Percentiles rank a stretch among this genome's conserved stretches.
Conservation (phyloP, 2,113 vertebrate genomes). For the Scolopax mira region DNA sequence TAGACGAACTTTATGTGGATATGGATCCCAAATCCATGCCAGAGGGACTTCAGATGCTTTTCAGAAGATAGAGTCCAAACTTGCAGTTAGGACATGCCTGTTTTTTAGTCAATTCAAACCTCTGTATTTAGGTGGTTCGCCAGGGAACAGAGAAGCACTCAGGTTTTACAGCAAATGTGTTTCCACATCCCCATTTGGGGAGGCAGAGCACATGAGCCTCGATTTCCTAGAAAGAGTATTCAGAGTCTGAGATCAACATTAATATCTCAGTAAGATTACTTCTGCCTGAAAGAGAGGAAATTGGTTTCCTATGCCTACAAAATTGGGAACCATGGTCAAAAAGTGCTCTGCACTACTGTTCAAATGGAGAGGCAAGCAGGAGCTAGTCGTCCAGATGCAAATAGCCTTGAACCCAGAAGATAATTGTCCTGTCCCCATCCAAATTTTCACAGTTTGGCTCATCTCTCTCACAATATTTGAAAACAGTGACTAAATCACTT, state of each 20-base stretch:
- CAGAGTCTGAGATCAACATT: not conserved
- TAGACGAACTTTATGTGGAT: not conserved
- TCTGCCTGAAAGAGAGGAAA: not conserved
- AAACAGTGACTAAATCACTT: not conserved
- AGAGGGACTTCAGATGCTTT: not conserved
- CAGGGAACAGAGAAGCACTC: not conserved
- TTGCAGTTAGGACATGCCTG: not conserved
- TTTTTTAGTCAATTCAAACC: not conserved
- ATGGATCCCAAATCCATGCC: not conserved
- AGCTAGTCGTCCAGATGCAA: not conserved
- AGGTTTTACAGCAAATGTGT: not conserved
- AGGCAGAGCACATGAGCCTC: not conserved
- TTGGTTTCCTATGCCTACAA: not conserved
- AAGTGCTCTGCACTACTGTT: not conserved
- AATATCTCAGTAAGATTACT: not conserved
- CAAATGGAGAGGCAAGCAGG: not conserved
- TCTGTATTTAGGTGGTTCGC: not conserved
- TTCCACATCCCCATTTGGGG: not conserved
- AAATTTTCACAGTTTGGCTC: conserved; percentile 6
- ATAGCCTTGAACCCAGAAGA: not conserved
- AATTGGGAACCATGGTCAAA: not conserved
- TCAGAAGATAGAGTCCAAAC: not conserved
- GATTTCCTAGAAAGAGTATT: not conserved
- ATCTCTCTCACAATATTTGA: not conserved
- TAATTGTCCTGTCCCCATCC: not conserved